phyloP scores from a whole-genome alignment of 2,888 invertebrate genomes.

The Vandiemenella viatica region DNA sequence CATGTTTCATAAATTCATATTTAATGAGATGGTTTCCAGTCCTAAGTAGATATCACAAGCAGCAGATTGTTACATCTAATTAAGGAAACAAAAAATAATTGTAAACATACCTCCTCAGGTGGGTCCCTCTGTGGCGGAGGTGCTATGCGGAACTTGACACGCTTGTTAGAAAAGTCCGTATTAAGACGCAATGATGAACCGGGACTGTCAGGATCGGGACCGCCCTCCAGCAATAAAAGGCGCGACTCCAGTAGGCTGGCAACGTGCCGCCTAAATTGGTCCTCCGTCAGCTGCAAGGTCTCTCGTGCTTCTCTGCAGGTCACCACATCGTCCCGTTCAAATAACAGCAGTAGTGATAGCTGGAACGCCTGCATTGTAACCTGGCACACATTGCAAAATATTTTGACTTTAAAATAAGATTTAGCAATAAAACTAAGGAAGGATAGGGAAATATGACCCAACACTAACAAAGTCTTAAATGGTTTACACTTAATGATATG shows the following conservation, averaged over 20 bases:
- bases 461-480: too few species aligned
- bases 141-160: conserved; percentile 76
- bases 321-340: not conserved
- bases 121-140: conserved; percentile 64
- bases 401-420: too few species aligned
- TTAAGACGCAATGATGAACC: conserved; percentile 45
- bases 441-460: too few species aligned
- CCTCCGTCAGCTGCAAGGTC: not conserved
- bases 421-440: too few species aligned
- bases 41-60: too few species aligned
- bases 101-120: conserved; percentile 52
- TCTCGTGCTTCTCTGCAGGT: not conserved
- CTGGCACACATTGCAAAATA: too few species aligned
- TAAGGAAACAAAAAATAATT: too few species aligned
- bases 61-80: too few species aligned
- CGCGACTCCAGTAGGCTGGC: not conserved
- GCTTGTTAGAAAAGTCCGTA: conserved; percentile 71
- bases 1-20: too few species aligned
- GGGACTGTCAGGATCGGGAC: not conserved
- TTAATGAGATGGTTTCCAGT: too few species aligned
- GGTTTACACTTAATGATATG: too few species aligned
- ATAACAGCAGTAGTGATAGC: not conserved
- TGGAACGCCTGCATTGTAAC: not conserved
- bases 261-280: not conserved
- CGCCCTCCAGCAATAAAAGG: not conserved